Base-by-base conservation (phyloP, 2,888 invertebrate species). In the Protodeltote pygarga region DNA sequence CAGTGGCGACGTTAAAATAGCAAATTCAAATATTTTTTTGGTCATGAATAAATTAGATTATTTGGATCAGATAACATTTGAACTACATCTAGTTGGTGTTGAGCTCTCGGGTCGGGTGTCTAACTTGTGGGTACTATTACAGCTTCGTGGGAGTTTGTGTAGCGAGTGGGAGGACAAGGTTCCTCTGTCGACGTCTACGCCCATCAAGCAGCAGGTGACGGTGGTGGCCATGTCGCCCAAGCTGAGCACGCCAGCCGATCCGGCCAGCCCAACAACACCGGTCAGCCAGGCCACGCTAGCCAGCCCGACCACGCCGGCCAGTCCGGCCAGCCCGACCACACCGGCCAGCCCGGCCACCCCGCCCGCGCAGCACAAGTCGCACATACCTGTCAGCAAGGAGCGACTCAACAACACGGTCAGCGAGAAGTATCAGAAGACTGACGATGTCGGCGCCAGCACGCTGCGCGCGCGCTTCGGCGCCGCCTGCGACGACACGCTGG, bases 201-300 rank as follows among this genome's bases (percentile, higher is more conserved):
- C 92, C 9, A 73, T 89, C 54, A 88, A 86, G 58, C 49, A 75
- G 52, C 80, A 73, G 31, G 89, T 74, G 32, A 83, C 81, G 34
- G 90, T 92, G 34, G 91, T 91, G 44, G 90, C 80, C 55, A 80
- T 89, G 83, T 86, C 90, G 55, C 89, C 87, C 45, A 90, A 89
- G 64, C 67, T 68, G 37, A n/a, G 25, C 54, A 20, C 44, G 33
- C 33, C 35, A n/a, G n/a, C 17, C 8, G 21, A 3, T 42, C 35
- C 25, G 15, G 9, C 42, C n/a, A n/a, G n/a, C n/a, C n/a, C n/a
- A n/a, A n/a, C n/a, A n/a, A n/a, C n/a, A n/a, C 20, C 27, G 5
- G 14, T 28, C 50, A 39, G 32, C 27, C 15, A n/a, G 38, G 11
- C 19, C 17, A 1, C 6, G 24, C 3, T 3, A 1, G 25, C 40